A percentile compares a stretch with the other conserved stretches of the same genome.
These are phyloP conservation scores for Pardosa pseudoannulata DNA, from an alignment of 2,888 invertebrate species.

Conservation along the genomic window DNA sequence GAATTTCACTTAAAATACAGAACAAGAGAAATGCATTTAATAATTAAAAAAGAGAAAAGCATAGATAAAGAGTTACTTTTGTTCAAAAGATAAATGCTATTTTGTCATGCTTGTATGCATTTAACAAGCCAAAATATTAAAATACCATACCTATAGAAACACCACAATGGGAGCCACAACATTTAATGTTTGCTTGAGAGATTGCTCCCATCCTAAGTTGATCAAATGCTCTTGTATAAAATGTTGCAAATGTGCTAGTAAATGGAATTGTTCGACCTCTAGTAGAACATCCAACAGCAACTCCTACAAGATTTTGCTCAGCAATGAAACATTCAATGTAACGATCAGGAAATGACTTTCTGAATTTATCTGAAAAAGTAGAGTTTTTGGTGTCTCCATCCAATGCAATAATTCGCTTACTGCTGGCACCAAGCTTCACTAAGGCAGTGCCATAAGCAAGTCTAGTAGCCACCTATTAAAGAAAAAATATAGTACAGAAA, in stretches of 20 bases:
- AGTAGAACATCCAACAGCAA: slow-evolving; percentile 95
- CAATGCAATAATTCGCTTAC: slow-evolving; percentile 89
- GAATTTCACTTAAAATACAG: no score
- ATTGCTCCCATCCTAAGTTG: slow-evolving; percentile 99
- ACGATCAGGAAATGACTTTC: slow-evolving; percentile 83
- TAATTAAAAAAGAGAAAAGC: no score
- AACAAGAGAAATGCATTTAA: no score
- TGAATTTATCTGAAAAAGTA: slow-evolving; percentile 95
- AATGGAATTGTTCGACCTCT: slow-evolving; percentile 95
- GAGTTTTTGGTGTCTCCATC: slow-evolving; percentile 99
- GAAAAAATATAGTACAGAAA: neutral
- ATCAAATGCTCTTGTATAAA: slow-evolving; percentile 97
- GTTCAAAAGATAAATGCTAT: no score
- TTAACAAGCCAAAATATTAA: no score
- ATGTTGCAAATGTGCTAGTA: slow-evolving; percentile 97
- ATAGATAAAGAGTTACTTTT: no score
- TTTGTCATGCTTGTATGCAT: no score
- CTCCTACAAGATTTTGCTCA: slow-evolving; percentile 97
- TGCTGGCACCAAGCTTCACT: slow-evolving; percentile 87
- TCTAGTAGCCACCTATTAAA: slow-evolving; percentile 86
- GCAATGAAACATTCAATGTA: slow-evolving; percentile 99
- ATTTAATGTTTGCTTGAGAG: slow-evolving; percentile 97
- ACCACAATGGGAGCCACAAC: slow-evolving; percentile 97
- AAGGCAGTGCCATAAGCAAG: slow-evolving; percentile 96
- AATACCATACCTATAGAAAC: slow-evolving; percentile 91